Evolutionary conservation across 2,113 vertebrate genomes (phyloP), one percentile per base, ranked within the genome.

Genomic region (Apteryx owenii): DNA sequence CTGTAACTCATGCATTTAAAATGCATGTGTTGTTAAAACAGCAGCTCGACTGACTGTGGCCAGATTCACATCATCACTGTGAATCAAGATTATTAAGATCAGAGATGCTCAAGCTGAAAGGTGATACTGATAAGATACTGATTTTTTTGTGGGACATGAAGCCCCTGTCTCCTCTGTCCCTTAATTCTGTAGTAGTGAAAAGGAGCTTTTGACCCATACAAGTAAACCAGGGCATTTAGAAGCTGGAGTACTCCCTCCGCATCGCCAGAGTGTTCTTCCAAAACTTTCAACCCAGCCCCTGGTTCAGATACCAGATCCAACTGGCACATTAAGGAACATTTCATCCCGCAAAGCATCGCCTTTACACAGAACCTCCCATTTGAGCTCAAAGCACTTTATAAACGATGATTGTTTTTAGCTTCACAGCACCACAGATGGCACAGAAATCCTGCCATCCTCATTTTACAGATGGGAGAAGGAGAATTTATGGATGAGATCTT

Each of bases 391-490:
- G 93, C 87, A 71, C 85, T 97, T 95, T 71, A 95, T 84, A 96
- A 96, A 94, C 25, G 79, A 89, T 83, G 68, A 96, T 93, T 96
- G 93, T 96, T 97, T 95, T 93, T 91, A 90, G 91, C 89, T 95
- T 84, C 89, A 56, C 82, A 96, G 91, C 93, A 92, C 72, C 12
- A n/a, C 94, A 97, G 82, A 94, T 97, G 95, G 93, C 88, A 95
- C 72, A 90, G 91, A 84, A 94, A 94, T 86, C 90, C 93, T 96
- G 82, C 89, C 93, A 90, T 91, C 93, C 72, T 85, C 69, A 0
- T 90, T 95, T 76, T 90, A 54, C 77, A 97, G 96, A 93, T 78
- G 76, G 94, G 71, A 95, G 70, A 95, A 66, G 64, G 71, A 93
- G 88, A 91, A 95, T 91, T 94, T 93, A 89, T 93, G 79, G 87